Conservation (phyloP, 1,140 invertebrate species). For the Apolygus lucorum region DNA sequence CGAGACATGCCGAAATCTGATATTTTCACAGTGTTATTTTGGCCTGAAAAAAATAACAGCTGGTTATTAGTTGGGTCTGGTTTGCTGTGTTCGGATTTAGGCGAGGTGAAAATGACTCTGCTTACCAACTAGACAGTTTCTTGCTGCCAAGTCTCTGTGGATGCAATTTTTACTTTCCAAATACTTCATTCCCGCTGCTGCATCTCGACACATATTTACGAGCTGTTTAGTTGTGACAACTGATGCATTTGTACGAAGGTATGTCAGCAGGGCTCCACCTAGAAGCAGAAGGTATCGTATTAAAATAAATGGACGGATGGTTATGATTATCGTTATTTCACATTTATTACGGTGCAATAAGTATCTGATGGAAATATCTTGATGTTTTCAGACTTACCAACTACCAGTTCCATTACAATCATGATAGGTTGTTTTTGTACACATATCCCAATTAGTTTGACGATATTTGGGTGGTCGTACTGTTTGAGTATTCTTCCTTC, state of each 20-base stretch:
- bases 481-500: slow-evolving; percentile 93
- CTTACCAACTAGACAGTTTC: slow-evolving; percentile 84
- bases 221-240: slow-evolving; percentile 61
- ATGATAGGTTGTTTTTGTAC: slow-evolving; percentile 97
- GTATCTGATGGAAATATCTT: too few species aligned
- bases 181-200: slow-evolving; percentile 90
- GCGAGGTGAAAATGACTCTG: too few species aligned
- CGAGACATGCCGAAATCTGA: slow-evolving; percentile 97
- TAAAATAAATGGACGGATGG: too few species aligned
- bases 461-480: slow-evolving; percentile 94
- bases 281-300: too few species aligned
- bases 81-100: too few species aligned
- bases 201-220: slow-evolving; percentile 86
- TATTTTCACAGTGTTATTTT: slow-evolving; percentile 85
- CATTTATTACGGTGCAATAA: too few species aligned
- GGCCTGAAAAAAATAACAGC: too few species aligned
- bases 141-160: slow-evolving; percentile 87
- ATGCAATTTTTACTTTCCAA: slow-evolving; percentile 94
- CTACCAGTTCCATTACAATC: slow-evolving; percentile 98
- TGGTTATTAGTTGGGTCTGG: too few species aligned
- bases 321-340: too few species aligned
- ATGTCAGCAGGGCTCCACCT: slow-evolving; percentile 84
- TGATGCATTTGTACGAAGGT: slow-evolving; percentile 67
- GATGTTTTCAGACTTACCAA: slow-evolving; percentile 56
- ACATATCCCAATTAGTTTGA: slow-evolving; percentile 93